Base-by-base conservation (phyloP, 2,797 vertebrate species). In the Enteromius afrohamiltoni region DNA sequence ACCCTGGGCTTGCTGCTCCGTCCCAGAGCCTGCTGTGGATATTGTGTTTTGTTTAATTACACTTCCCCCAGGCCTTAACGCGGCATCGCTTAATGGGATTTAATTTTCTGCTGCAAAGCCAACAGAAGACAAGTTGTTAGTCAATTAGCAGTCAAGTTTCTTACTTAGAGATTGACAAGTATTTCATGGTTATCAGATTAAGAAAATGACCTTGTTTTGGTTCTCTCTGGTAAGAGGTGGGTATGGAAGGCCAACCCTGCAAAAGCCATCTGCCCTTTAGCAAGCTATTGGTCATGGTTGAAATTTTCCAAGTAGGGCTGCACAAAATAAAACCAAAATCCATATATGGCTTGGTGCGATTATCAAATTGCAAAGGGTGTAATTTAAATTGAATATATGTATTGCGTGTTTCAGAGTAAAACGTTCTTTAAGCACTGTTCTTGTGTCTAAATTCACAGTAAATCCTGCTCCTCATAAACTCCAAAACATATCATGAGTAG, bases 1-100 rank as follows among this genome's bases (percentile, higher is more conserved):
- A 77, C 55, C 13, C 62, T 40, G 64, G 60, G 49, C 40, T 49
- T 42, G 51, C 37, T 84, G 82, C 64, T 86, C 76, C 3, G 23
- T 65, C 68, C 21, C 40, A 65, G 70, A 77, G 71, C 73, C 62
- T 74, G 79, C 69, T 76, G 79, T 71, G 77, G 62, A 86, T 69
- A 84, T 85, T 87, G 77, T 79, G 71, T 64, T 79, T 69, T 83
- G 55, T 83, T 80, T 84, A 87, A 88, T 87, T 88, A 77, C 80
- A 45, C 73, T 23, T 77, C 80, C 85, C 80, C 49, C n/a, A 34
- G 82, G 85, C 83, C 67, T 67, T 60, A 75, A 64, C 42, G 67
- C 65, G 83, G 53, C 73, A 73, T 49, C 6, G 3, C 69, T 67
- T 86, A 80, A 85, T 86, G 85, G 69, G 82, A 88, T 88, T 87